Base-by-base conservation (phyloP, 2,888 invertebrate genomes). In the Scaptomyza flava region DNA sequence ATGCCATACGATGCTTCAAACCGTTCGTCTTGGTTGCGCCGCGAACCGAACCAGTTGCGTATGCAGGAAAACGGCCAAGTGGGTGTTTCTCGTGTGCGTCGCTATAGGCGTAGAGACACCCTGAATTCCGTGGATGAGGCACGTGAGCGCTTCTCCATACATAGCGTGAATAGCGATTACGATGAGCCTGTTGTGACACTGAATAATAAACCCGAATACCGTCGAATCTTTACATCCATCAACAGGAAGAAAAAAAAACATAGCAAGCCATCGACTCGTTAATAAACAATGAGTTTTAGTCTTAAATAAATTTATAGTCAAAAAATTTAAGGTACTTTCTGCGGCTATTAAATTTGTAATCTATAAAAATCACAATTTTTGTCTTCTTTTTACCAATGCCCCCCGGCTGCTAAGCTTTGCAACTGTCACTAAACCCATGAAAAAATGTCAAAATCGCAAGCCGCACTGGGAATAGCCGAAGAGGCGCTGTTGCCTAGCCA, bases 401-500 rank as follows among this genome's bases (percentile, higher is more conserved):
- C 34, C 72, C 0, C 38, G 47, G 5, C 33, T 54, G 30, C 12
- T 72, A 3, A 30, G 9, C 33, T 72, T 63, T 14, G 72, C 48
- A 7, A 6, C 9, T 11, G 12, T 34, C 0, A 42, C 68, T 6
- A 41, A 61, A 8, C 27, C 57, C 0, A n/a, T 3, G 3, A 45
- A 23, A 6, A 51, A 43, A 23, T 74, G 73, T 20, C 38, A 60
- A 1, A 41, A 23, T 0, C 20, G 23, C 8, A 54, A 23, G 14
- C 7, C n/a, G 0, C 42, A 45, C 1, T 72, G 60, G 71, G 23
- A 56, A 11, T 17, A 62, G 14, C 14, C 23, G 43, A 65, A 73
- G 38, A 12, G 59, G 12, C 58, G 34, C 1, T 81, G 82, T 80
- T 72, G 66, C 47, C 38, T 61, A 1, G 20, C 8, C 0, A 81